Conservation (phyloP, 2,888 invertebrate genomes). For the Microctonus aethiopoides region DNA sequence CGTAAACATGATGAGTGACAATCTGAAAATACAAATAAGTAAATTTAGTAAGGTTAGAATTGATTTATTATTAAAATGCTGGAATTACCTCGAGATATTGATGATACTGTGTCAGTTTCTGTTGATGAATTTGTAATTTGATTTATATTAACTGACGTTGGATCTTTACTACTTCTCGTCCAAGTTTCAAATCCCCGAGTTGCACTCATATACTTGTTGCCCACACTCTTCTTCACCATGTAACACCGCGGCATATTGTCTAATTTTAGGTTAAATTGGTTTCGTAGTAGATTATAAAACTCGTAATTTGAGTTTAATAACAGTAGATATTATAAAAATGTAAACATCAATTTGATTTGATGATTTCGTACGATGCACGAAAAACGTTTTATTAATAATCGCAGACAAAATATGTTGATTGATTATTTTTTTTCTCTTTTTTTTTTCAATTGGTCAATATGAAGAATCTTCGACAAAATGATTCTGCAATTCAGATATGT, state of each 20-base stretch:
- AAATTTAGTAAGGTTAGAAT: too few relatives aligned
- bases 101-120: slow-evolving; percentile 49
- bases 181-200: slow-evolving; percentile 62
- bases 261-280: slow-evolving; percentile 1
- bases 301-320: background rate
- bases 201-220: slow-evolving; percentile 67
- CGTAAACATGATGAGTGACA: slow-evolving; percentile 42
- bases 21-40: slow-evolving; percentile 24
- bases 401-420: background rate
- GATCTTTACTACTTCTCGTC: slow-evolving; percentile 57
- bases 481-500: slow-evolving; percentile 29
- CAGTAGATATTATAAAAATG: slow-evolving; percentile 39
- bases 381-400: background rate
- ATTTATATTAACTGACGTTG: slow-evolving; percentile 46
- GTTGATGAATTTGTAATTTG: slow-evolving; percentile 49
- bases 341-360: slow-evolving; percentile 30
- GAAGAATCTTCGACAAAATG: background rate
- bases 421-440: background rate
- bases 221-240: slow-evolving; percentile 77
- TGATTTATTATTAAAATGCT: background rate
- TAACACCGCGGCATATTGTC: slow-evolving; percentile 80
- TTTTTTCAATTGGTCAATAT: background rate
- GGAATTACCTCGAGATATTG: slow-evolving; percentile 54
- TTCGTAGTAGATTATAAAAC: background rate
- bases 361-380: background rate